Evolutionary conservation across 2,888 invertebrate genomes (phyloP).

Genomic region (Drosophila falleni): DNA sequence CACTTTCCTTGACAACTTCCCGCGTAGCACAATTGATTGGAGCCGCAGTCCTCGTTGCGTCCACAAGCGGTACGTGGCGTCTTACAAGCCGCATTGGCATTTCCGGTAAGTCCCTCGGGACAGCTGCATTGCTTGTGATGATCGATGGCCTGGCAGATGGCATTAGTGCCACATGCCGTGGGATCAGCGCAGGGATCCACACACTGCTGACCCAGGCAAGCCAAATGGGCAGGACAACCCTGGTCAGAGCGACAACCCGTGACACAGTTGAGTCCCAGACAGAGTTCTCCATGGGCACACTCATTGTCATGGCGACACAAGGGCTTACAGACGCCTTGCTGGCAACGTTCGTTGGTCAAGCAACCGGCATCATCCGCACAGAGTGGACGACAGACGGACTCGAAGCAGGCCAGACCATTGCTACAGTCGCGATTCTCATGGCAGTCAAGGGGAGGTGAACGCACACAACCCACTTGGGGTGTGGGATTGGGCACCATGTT

Average conservation of each 20-base stretch:
- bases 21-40: constrained; percentile 91
- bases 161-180: constrained; percentile 94
- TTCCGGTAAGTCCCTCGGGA: constrained; percentile 90
- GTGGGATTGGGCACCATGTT: constrained; percentile 95
- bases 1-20: constrained; percentile 92
- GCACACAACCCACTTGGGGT: constrained; percentile 94
- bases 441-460: constrained; percentile 92
- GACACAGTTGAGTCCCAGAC: constrained; percentile 92
- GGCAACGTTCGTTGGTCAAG: constrained; percentile 90
- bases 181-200: constrained; percentile 91
- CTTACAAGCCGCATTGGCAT: constrained; percentile 91
- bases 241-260: constrained; percentile 93
- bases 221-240: constrained; percentile 90
- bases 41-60: constrained; percentile 89
- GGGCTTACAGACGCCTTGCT: constrained; percentile 92
- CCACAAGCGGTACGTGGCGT: constrained; percentile 89
- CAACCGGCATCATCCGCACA: constrained; percentile 92
- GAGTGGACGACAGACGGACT: constrained; percentile 90
- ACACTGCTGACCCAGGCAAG: constrained; percentile 93
- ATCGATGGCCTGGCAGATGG: constrained; percentile 89
- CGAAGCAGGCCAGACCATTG: constrained; percentile 90
- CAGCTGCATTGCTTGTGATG: constrained; percentile 92
- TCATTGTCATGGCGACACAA: constrained; percentile 94
- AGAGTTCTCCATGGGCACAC: constrained; percentile 94
- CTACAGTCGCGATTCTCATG: constrained; percentile 91